These are phyloP conservation scores for Andrena minutula DNA, from an alignment of 2,888 invertebrate genomes.

Conservation along the genomic window DNA sequence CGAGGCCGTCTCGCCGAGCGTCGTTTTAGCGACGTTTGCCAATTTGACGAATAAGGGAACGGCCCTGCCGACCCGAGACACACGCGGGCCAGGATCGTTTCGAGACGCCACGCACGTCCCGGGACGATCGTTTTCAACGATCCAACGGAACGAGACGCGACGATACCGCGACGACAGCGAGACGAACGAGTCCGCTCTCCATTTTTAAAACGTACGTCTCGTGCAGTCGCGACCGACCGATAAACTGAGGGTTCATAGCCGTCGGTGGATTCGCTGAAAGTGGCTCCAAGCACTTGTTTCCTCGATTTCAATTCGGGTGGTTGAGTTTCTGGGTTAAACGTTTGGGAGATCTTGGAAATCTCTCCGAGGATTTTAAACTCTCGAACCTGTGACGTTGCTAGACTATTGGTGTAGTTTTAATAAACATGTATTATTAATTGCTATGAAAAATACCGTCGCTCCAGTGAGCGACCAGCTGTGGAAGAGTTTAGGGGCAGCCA, in stretches of 20 bases:
- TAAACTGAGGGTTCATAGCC: constrained; percentile 19
- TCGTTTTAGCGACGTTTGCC: constrained; percentile 49
- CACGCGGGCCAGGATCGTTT: constrained; percentile 38
- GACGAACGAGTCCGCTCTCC: constrained; percentile 14
- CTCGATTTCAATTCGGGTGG: too few species aligned
- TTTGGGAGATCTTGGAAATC: too few species aligned
- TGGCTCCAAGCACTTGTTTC: too few species aligned
- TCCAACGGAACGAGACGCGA: constrained; percentile 45
- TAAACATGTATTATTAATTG: too few species aligned
- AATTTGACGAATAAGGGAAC: constrained; percentile 68
- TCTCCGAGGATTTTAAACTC: too few species aligned
- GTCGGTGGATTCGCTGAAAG: too few species aligned
- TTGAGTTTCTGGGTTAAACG: too few species aligned
- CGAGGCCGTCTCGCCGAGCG: constrained; percentile 48
- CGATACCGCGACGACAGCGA: constrained; percentile 29
- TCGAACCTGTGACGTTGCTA: too few species aligned
- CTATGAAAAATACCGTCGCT: neutral
- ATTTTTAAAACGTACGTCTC: constrained; percentile 15
- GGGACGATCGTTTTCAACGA: constrained; percentile 64
- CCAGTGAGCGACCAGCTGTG: constrained; percentile 6
- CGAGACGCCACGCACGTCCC: constrained; percentile 63
- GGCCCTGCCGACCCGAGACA: constrained; percentile 31
- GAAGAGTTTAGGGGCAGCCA: constrained; percentile 6
- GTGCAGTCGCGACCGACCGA: neutral
- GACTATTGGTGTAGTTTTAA: too few species aligned